Percentiles rank a stretch among this genome's conserved stretches.
phyloP scores from a whole-genome alignment of 2,888 invertebrate species.

The Antheraea yamamai region DNA sequence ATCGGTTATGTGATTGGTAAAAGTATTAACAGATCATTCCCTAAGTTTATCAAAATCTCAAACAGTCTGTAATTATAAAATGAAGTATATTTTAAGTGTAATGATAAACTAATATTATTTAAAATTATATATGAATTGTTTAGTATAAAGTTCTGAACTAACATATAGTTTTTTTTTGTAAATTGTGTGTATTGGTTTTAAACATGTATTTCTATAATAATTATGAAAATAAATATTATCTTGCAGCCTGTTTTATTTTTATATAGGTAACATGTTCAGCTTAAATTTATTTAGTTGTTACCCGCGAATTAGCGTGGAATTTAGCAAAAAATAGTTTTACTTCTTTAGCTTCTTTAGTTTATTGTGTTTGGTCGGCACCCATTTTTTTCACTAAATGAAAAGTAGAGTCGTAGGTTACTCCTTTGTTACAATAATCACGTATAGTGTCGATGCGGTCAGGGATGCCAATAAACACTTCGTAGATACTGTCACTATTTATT shows the following conservation, averaged over 20 bases:
- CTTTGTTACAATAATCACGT: too few species aligned
- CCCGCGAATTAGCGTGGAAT: too few species aligned
- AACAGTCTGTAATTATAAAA: slow-evolving; percentile 31
- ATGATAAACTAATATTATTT: slow-evolving; percentile 48
- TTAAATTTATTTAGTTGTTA: not conserved
- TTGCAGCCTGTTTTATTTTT: slow-evolving; percentile 31
- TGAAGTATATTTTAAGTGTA: slow-evolving; percentile 50
- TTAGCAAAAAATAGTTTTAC: too few species aligned
- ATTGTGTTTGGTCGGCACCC: too few species aligned
- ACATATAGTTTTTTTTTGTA: slow-evolving; percentile 23
- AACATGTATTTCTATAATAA: slow-evolving; percentile 62
- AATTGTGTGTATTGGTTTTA: slow-evolving; percentile 55
- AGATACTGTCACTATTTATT: too few species aligned
- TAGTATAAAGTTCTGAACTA: slow-evolving; percentile 40
- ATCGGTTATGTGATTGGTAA: slow-evolving; percentile 1
- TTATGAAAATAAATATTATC: slow-evolving; percentile 28
- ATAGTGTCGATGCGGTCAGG: too few species aligned
- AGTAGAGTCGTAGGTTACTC: too few species aligned
- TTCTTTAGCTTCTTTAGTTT: too few species aligned
- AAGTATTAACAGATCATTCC: slow-evolving; percentile 47
- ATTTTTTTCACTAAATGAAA: too few species aligned
- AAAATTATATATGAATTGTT: slow-evolving; percentile 48
- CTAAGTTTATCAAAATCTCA: slow-evolving; percentile 25
- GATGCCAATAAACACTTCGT: too few species aligned
- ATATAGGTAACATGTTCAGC: not conserved